Evolutionary conservation across 2,888 invertebrate species (phyloP), one percentile per base, ranked within the genome.

Genomic region (Coelinius sp.): DNA sequence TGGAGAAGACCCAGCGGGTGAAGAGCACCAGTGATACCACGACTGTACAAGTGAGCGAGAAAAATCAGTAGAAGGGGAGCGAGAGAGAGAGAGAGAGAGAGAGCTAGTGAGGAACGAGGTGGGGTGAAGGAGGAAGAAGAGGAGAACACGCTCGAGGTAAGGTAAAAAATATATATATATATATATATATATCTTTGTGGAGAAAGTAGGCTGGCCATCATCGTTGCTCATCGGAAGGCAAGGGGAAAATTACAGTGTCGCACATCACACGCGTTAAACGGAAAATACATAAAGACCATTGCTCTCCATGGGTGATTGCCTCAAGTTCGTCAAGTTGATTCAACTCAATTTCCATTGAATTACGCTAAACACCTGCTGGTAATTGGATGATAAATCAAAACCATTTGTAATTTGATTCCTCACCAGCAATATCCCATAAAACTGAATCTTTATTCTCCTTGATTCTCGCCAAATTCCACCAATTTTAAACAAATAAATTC

Each of bases 201-300:
- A 86, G 87, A 87, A 87, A 87, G 87, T 87, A 87, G 87, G 87
- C 66, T 71, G 75, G 70, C 75, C 73, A 72, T 71, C 72, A 76
- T 74, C 59, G 64, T 25, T 72, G 69, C 74, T 69, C 73, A 68
- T 70, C 66, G 41, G 49, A 68, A 66, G 49, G 49, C 49, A 17
- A 46, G 62, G 59, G 27, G 59, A 46, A 22, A 44, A 70, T 53
- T 52, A 20, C 38, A 44, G 38, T 41, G 44, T 24, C 41, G 44
- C 27, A 53, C 27, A 46, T 59, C 59, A 22, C 56, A 68, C 59
- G 14, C 35, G 22, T 25, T 68, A 49, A 49, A 49, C 46, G 46
- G 17, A 49, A 49, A 49, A 49, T 20, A 49, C 46, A 49, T 17
- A 17, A 17, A 49, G 46, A 49, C 46, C 46, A 14, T 20, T 49